Conservation (phyloP, 2,113 vertebrate species). For the Octodon degus region DNA sequence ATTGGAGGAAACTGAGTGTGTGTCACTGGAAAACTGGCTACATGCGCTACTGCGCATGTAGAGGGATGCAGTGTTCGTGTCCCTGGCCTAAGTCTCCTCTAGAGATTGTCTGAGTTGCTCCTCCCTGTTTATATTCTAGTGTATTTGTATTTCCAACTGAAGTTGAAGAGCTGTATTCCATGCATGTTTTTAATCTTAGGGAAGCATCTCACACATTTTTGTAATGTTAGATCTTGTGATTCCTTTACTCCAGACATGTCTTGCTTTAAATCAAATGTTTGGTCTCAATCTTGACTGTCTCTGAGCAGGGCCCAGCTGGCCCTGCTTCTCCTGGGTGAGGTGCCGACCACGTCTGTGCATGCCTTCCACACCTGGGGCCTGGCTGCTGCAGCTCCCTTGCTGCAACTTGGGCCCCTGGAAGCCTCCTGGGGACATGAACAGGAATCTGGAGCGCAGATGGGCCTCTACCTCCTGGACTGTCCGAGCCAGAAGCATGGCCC, state of each 20-base stretch:
- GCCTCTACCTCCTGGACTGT: background rate
- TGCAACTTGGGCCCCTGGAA: background rate
- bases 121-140: background rate
- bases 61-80: background rate
- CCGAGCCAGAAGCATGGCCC: background rate
- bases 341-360: background rate
- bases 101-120: background rate
- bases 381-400: background rate
- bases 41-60: background rate
- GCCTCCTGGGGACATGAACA: background rate
- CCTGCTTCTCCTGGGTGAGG: background rate
- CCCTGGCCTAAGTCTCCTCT: background rate
- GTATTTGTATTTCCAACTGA: background rate
- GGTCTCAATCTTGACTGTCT: background rate
- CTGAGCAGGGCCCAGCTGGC: slow-evolving; percentile 51
- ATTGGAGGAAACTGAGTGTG: background rate
- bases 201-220: background rate
- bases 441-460: slow-evolving; percentile 65
- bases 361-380: slow-evolving; percentile 64
- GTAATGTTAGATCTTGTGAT: background rate
- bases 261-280: slow-evolving; percentile 60
- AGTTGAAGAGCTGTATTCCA: background rate
- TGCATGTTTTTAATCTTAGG: slow-evolving; percentile 13
- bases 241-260: background rate
- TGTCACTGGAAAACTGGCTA: background rate